Conservation (phyloP, 1,140 invertebrate genomes). For the Phthorimaea operculella region DNA sequence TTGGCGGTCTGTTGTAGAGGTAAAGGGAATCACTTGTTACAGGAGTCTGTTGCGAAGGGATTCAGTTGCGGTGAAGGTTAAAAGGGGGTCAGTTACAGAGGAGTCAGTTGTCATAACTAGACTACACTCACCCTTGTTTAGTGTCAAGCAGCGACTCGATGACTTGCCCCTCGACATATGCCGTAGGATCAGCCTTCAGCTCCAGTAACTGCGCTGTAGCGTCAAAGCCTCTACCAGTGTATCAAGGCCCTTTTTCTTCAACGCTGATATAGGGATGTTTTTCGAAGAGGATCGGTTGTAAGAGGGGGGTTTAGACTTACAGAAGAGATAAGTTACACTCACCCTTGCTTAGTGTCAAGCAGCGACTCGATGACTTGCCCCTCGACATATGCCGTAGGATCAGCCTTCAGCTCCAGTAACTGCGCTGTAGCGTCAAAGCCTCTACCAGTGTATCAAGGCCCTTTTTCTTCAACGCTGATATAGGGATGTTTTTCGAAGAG, state of each 20-base stretch:
- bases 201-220: conserved; percentile 90
- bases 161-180: conserved; percentile 88
- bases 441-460: conserved; percentile 88
- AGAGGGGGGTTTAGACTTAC: no score
- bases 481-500: no score
- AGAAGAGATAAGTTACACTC: conserved; percentile 28
- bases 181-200: conserved; percentile 82
- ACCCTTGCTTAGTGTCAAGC: conserved; percentile 78
- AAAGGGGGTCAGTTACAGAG: no score
- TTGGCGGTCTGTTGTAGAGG: no score
- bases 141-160: conserved; percentile 87
- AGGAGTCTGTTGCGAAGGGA: no score
- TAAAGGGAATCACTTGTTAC: no score
- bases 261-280: no score
- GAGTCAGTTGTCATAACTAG: no score
- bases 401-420: conserved; percentile 85
- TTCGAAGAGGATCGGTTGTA: no score
- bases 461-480: conserved; percentile 89
- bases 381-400: conserved; percentile 87
- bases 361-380: conserved; percentile 91
- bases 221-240: conserved; percentile 86
- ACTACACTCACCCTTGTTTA: conserved; percentile 72
- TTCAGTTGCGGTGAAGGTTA: no score
- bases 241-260: conserved; percentile 84
- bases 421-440: conserved; percentile 89